Percentiles rank a stretch among this genome's conserved stretches.
These are phyloP conservation scores for Actinernus sp. DNA, from an alignment of 92 coral and sea anemone genomes.

Conservation along the genomic window DNA sequence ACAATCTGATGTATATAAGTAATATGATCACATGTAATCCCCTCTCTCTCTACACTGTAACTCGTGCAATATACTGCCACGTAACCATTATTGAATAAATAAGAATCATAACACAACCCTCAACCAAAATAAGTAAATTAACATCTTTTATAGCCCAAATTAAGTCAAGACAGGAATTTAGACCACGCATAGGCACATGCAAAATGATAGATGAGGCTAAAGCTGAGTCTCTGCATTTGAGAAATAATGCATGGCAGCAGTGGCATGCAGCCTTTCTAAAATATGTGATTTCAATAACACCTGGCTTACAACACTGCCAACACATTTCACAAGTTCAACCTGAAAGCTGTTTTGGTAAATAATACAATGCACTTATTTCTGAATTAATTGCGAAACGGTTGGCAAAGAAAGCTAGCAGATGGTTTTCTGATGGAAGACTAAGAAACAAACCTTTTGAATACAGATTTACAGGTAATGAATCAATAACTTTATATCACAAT, in stretches of 20 bases:
- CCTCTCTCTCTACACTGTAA: too few relatives aligned
- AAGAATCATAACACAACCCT: too few relatives aligned
- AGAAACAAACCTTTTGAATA: slow-evolving; percentile 41
- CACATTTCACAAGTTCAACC: slow-evolving; percentile 33
- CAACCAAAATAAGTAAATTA: too few relatives aligned
- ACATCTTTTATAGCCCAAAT: too few relatives aligned
- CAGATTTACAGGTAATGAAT: slow-evolving; percentile 69
- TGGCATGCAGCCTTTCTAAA: too few relatives aligned
- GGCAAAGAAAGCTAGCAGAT: slow-evolving; percentile 63
- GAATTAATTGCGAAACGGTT: slow-evolving; percentile 47
- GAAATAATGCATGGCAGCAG: slow-evolving; percentile 22
- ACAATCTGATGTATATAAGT: too few relatives aligned
- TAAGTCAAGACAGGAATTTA: too few relatives aligned
- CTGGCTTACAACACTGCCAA: too few relatives aligned
- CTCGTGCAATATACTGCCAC: too few relatives aligned
- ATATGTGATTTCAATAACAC: too few relatives aligned
- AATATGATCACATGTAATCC: too few relatives aligned
- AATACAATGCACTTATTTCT: slow-evolving; percentile 51
- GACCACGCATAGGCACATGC: slow-evolving; percentile 6
- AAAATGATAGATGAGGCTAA: not conserved
- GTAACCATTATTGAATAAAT: too few relatives aligned
- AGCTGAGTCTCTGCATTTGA: slow-evolving; percentile 5
- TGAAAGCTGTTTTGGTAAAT: slow-evolving; percentile 46
- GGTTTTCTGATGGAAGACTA: slow-evolving; percentile 59
- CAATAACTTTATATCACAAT: slow-evolving; percentile 42